These are phyloP conservation scores for Rhagoletis pomonella DNA, from an alignment of 1,140 invertebrate genomes.

Conservation along the genomic window DNA sequence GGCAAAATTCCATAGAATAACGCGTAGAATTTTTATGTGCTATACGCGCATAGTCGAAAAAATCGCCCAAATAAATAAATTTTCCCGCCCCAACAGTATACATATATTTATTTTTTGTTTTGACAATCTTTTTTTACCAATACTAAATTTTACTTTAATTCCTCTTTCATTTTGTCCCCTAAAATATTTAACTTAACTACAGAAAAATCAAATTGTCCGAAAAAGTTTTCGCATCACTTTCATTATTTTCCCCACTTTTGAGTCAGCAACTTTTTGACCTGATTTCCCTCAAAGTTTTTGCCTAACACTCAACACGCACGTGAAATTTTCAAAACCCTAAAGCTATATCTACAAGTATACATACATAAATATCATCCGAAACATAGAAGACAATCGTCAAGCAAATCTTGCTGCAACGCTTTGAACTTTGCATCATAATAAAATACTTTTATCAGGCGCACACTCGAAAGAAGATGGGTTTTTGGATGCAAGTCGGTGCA, in stretches of 20 bases:
- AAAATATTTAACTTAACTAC: no score
- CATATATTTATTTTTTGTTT: no score
- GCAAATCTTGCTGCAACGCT: not conserved
- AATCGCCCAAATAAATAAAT: no score
- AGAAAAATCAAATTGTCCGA: not conserved
- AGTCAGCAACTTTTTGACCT: not conserved
- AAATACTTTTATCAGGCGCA: not conserved
- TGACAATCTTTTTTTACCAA: no score
- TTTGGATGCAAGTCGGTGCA: not conserved
- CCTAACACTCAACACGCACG: not conserved
- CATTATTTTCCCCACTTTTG: no score
- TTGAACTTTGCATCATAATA: not conserved
- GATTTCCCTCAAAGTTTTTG: not conserved
- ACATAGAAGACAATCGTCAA: not conserved
- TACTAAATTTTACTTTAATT: no score
- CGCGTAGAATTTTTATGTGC: no score
- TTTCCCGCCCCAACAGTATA: no score
- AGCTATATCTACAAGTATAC: not conserved
- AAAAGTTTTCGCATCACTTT: no score
- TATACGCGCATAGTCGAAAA: no score
- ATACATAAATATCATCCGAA: not conserved
- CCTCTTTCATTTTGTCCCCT: no score
- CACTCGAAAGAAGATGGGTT: not conserved
- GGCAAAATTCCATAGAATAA: no score
- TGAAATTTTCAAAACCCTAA: not conserved